A percentile compares a stretch with the other conserved stretches of the same genome.
These are phyloP conservation scores for Lasioglossum baleicum DNA, from an alignment of 1,140 invertebrate genomes.

Conservation along the genomic window DNA sequence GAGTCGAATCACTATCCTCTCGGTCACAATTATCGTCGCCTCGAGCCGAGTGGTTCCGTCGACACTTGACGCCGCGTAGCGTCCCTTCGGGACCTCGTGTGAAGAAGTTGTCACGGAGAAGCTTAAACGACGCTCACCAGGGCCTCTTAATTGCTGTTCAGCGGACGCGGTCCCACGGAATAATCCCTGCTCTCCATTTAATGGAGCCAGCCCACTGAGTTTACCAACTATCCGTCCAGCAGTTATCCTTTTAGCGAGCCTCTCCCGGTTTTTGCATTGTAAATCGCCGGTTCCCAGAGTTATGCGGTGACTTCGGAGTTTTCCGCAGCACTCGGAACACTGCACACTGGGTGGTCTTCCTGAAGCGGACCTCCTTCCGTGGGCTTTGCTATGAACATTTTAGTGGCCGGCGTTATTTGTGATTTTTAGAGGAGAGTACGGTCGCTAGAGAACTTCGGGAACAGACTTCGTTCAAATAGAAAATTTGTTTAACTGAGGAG, in stretches of 20 bases:
- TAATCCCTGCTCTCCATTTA: background rate
- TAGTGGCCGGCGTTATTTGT: too few species aligned
- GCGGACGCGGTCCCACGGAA: background rate
- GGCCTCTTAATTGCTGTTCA: slow-evolving; percentile 11
- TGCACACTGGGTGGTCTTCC: too few species aligned
- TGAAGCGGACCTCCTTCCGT: too few species aligned
- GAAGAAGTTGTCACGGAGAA: background rate
- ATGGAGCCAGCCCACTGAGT: too few species aligned
- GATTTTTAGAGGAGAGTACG: too few species aligned
- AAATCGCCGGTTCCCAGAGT: too few species aligned
- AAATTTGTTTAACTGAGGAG: too few species aligned
- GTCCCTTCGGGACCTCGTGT: background rate
- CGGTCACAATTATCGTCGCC: slow-evolving; percentile 26
- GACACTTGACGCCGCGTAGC: background rate
- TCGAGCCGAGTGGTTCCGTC: slow-evolving; percentile 49
- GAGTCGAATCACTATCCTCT: slow-evolving; percentile 24
- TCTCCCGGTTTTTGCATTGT: background rate
- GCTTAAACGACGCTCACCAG: background rate
- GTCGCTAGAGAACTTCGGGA: too few species aligned
- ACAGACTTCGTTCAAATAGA: background rate
- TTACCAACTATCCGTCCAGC: background rate
- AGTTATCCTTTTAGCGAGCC: background rate
- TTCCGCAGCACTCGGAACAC: too few species aligned
- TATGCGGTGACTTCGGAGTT: too few species aligned
- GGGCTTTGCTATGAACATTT: too few species aligned